Evolutionary conservation across 2,113 vertebrate species (phyloP), one percentile per base, ranked within the genome.

Genomic region (Passer domesticus): DNA sequence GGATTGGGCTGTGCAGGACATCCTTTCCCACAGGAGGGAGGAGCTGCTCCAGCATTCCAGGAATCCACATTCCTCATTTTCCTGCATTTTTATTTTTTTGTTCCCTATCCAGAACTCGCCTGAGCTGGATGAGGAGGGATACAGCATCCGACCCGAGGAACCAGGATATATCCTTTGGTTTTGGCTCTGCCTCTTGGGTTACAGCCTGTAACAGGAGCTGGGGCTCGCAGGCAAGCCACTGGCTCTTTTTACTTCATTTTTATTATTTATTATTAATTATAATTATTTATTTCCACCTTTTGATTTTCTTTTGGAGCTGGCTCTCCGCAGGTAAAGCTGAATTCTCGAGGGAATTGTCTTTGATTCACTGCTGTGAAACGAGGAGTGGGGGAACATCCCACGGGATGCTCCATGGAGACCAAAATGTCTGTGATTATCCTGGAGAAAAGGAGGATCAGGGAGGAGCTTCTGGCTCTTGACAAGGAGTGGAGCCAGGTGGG

Each of bases 61-160:
- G 47, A 25, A 23, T 53, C 13, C 33, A 7, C 20, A 16, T 46
- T 87, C 72, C n/a, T 74, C 47, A 95, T 58, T 28, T 7, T 22
- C 72, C 24, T 11, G n/a, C 5, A 23, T 6, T 43, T 50, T 13
- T 31, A 13, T 33, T 35, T 8, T 25, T 14, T 28, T 11, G 27
- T 33, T 37, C 93, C 81, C 31, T 44, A 77, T 98, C 52, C 95
- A 99, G 99, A 99, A 99, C 64, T 99, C 99, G 10, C 99, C 99
- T 9, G 99, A 99, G 82, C 98, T 99, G 75, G 99, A 99, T 84
- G 99, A 99, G 90, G 99, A 99, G 96, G 99, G 99, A 11, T 99
- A 99, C 97, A 99, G 99, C 96, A 98, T 99, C 95, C 98, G 99
- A 91, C 99, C 99, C 0, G 99, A 99, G 64, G 98, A 99, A 91